Evolutionary conservation across 1,140 invertebrate genomes (phyloP), one percentile per base, ranked within the genome.

Genomic region (Pinna nobilis): DNA sequence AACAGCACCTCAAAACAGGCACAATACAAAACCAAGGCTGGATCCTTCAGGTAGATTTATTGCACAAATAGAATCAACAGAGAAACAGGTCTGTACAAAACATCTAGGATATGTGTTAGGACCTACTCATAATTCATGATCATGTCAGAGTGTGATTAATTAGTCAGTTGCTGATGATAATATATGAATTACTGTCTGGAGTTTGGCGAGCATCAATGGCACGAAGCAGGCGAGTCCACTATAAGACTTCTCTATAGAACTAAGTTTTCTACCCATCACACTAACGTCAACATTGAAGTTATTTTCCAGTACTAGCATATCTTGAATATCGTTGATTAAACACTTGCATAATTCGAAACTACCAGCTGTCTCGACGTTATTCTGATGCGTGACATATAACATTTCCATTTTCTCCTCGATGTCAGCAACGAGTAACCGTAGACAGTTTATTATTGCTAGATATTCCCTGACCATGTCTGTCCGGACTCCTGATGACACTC

Each of bases 231-330:
- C 20, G 4, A 74, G 41, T 6, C 60, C 60, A 50, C 44, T 33
- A 49, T 69, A 74, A 35, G 50, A 57, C 32, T 69, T 68, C 35
- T 74, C 72, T 25, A 50, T 51, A 15, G 66, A 53, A 69, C 32
- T 69, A 11, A 74, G 39, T 30, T 57, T 74, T 55, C 72, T 50
- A 50, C 69, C 59, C 20, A 74, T 33, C 30, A 65, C 63, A 61
- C 55, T 70, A n/a, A 65, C 51, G 44, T 76, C 74, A 47, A 70
- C 74, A 35, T 66, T 64, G 53, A 76, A 76, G 15, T 33, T 18
- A 5, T 65, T 32, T 7, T 67, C 57, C 15, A 60, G 47, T 32
- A 61, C 41, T n/a, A 76, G 28, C 74, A 76, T 76, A 33, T 60
- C 60, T 50, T 76, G 41, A 49, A 76, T 44, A 63, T 71, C 69